These are phyloP conservation scores for Ceyx margarethae DNA, from an alignment of 2,113 vertebrate genomes.

Conservation along the genomic window DNA sequence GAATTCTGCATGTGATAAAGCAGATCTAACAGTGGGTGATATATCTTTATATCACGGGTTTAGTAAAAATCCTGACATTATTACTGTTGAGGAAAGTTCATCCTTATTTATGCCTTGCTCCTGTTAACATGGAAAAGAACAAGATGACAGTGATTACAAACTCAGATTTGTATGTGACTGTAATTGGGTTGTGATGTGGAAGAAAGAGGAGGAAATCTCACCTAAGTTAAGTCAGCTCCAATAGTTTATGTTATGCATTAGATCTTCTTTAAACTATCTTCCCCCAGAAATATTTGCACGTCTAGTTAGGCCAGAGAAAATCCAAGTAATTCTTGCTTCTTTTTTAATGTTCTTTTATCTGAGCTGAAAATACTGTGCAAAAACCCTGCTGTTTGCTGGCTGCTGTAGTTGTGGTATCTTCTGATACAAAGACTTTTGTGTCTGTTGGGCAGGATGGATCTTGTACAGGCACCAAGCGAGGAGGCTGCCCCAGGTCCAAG, in stretches of 20 bases:
- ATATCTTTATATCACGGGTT: not conserved
- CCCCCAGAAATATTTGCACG: not conserved
- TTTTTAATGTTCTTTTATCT: not conserved
- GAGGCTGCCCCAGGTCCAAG: not conserved
- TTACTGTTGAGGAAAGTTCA: not conserved
- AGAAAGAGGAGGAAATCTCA: not conserved
- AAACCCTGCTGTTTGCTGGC: not conserved
- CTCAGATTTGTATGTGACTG: not conserved
- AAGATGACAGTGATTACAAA: conserved; percentile 17
- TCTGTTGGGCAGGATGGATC: not conserved
- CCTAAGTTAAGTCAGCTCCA: not conserved
- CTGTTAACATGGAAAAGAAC: conserved; percentile 20
- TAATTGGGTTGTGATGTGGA: not conserved
- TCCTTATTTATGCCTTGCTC: conserved; percentile 15
- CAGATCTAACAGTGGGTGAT: not conserved
- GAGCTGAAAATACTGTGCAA: not conserved
- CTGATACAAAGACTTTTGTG: not conserved
- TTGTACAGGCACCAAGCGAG: not conserved
- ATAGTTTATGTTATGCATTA: not conserved
- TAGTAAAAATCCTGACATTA: conserved; percentile 4
- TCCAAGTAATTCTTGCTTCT: not conserved
- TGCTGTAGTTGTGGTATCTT: not conserved
- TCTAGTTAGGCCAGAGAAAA: not conserved
- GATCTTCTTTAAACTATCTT: not conserved
- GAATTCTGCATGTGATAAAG: not conserved